A percentile compares a stretch with the other conserved stretches of the same genome.
phyloP scores from a whole-genome alignment of 1,140 invertebrate species.

The Drosophila malerkotliana region DNA sequence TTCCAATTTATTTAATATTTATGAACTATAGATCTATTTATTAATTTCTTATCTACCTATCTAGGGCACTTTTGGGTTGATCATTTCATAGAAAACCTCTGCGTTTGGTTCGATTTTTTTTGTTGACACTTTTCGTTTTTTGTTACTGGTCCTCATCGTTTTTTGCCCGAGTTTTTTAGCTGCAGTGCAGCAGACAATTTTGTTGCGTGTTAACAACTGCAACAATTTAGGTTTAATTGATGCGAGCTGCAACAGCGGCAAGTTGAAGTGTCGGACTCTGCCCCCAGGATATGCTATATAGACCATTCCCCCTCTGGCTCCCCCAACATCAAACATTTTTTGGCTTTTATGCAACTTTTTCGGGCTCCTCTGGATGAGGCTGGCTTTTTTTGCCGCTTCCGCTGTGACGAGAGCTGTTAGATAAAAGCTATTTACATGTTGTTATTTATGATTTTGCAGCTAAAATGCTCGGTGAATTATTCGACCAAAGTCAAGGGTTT shows the following conservation, averaged over 20 bases:
- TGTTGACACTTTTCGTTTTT: slow-evolving; percentile 49
- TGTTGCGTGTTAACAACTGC: slow-evolving; percentile 82
- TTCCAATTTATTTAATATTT: background rate
- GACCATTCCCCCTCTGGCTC: background rate
- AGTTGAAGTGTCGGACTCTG: slow-evolving; percentile 62
- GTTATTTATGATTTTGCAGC: slow-evolving; percentile 82
- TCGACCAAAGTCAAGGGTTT: slow-evolving; percentile 8
- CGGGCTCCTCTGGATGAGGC: slow-evolving; percentile 45
- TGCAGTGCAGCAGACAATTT: slow-evolving; percentile 80
- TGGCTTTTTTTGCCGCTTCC: slow-evolving; percentile 49
- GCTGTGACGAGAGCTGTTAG: slow-evolving; percentile 80
- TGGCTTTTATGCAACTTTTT: slow-evolving; percentile 71
- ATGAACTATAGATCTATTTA: background rate
- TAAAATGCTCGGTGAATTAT: slow-evolving; percentile 76
- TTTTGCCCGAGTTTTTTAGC: slow-evolving; percentile 55
- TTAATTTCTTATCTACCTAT: background rate
- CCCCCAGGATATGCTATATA: slow-evolving; percentile 8
- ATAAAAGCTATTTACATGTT: slow-evolving; percentile 83
- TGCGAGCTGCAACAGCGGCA: slow-evolving; percentile 66
- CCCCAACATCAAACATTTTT: background rate
- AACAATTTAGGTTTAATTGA: slow-evolving; percentile 83
- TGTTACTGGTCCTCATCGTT: slow-evolving; percentile 23
- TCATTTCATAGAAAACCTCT: background rate
- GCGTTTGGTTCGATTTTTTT: slow-evolving; percentile 35
- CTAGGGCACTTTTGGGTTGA: slow-evolving; percentile 13